Evolutionary conservation across 1,140 invertebrate species (phyloP).

Genomic region (Ladona fulva): DNA sequence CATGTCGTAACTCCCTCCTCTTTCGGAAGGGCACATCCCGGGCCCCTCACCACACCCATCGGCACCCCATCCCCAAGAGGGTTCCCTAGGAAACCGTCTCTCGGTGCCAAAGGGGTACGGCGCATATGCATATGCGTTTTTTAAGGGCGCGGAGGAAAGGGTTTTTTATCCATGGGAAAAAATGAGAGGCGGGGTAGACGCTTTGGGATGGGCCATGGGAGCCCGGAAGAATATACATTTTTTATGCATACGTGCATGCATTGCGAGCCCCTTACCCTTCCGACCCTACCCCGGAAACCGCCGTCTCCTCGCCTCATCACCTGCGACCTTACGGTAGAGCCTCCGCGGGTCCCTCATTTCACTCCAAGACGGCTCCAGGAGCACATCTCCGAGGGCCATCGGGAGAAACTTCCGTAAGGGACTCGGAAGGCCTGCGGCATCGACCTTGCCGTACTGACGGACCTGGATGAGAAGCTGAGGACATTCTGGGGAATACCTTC

Average conservation of each 20-base stretch:
- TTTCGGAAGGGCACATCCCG: not conserved
- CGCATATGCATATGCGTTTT: not conserved
- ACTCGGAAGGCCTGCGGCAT: too few relatives aligned
- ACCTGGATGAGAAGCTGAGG: too few relatives aligned
- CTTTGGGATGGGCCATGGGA: not conserved
- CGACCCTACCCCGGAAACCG: not conserved
- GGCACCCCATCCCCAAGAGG: not conserved
- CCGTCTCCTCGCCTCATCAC: too few relatives aligned
- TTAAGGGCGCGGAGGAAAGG: not conserved
- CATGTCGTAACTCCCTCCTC: too few relatives aligned
- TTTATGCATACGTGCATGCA: conserved; percentile 1
- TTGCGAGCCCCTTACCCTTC: not conserved
- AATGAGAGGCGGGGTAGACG: not conserved
- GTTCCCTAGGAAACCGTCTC: too few relatives aligned
- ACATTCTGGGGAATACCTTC: too few relatives aligned
- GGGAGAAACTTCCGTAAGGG: too few relatives aligned
- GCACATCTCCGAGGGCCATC: too few relatives aligned
- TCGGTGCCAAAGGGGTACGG: conserved; percentile 3
- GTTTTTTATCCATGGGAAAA: not conserved
- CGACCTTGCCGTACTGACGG: too few relatives aligned
- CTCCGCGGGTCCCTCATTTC: too few relatives aligned
- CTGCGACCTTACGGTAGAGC: too few relatives aligned
- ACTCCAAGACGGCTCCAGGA: too few relatives aligned
- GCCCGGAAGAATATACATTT: conserved; percentile 7
- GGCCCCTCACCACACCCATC: not conserved